Conservation (phyloP, 2,888 invertebrate genomes). For the Sesia bembeciformis region DNA sequence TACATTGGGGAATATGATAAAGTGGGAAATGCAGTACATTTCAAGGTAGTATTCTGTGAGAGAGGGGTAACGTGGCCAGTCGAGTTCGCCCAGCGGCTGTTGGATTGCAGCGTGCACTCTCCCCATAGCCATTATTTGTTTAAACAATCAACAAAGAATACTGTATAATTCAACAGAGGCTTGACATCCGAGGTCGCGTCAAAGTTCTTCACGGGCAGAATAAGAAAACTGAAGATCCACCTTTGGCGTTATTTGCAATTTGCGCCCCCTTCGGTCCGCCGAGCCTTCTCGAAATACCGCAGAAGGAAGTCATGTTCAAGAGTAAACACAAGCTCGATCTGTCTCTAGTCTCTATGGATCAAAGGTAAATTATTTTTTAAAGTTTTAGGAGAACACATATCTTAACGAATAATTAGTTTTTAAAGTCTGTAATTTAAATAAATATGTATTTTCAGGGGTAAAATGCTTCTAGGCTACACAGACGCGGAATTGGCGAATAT, state of each 20-base stretch:
- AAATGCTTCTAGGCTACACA: constrained; percentile 94
- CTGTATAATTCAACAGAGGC: constrained; percentile 77
- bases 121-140: too few relatives aligned
- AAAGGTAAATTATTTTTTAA: constrained; percentile 74
- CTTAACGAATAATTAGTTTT: too few relatives aligned
- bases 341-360: constrained; percentile 97
- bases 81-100: too few relatives aligned
- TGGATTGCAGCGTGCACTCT: too few relatives aligned
- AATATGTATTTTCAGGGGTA: constrained; percentile 79
- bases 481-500: constrained; percentile 92
- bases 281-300: constrained; percentile 95
- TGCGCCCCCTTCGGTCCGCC: constrained; percentile 99
- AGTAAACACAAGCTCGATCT: constrained; percentile 99
- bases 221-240: constrained; percentile 94
- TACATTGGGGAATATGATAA: too few relatives aligned
- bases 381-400: neutral
- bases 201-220: constrained; percentile 98
- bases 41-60: too few relatives aligned
- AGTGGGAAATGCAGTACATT: too few relatives aligned
- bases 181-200: constrained; percentile 98
- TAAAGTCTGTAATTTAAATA: neutral
- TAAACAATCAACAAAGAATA: neutral
- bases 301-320: constrained; percentile 99
- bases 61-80: too few relatives aligned
- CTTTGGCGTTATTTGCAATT: constrained; percentile 95